These are phyloP conservation scores for Chaenodraco wilsoni DNA, from an alignment of 2,797 vertebrate genomes.

Conservation along the genomic window DNA sequence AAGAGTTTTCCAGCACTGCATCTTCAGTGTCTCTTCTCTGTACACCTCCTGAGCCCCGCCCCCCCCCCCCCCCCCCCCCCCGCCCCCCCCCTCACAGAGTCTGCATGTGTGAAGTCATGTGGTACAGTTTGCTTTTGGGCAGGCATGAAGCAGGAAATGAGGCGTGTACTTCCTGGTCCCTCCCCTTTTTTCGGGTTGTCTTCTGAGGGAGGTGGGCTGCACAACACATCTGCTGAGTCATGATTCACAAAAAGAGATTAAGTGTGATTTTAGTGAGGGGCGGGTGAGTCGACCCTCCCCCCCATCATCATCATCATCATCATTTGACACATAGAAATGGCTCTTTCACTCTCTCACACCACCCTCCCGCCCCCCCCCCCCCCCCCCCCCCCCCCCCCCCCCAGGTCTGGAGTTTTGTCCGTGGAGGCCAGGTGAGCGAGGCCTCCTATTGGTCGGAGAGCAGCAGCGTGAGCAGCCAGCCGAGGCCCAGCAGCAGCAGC, in stretches of 20 bases:
- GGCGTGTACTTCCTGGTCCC: slow-evolving; percentile 45
- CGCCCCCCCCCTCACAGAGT: slow-evolving; percentile 14
- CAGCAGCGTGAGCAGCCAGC: slow-evolving; percentile 68
- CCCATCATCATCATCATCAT: slow-evolving; percentile 50
- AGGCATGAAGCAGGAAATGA: slow-evolving; percentile 58
- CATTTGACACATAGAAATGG: slow-evolving; percentile 65
- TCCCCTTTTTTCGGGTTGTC: not conserved
- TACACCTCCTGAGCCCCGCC: slow-evolving; percentile 62
- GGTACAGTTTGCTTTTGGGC: slow-evolving; percentile 49
- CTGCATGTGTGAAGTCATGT: slow-evolving; percentile 38
- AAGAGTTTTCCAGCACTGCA: slow-evolving; percentile 29
- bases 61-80: too few relatives aligned
- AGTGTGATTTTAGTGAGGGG: slow-evolving; percentile 63
- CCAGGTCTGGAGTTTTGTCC: slow-evolving; percentile 52
- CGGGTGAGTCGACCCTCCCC: slow-evolving; percentile 31
- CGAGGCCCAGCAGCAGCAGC: slow-evolving; percentile 55
- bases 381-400: not conserved
- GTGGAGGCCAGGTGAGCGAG: slow-evolving; percentile 25
- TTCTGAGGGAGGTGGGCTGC: slow-evolving; percentile 22
- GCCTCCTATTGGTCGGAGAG: slow-evolving; percentile 60
- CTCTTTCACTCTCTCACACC: slow-evolving; percentile 36
- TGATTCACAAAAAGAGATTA: slow-evolving; percentile 73
- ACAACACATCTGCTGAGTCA: slow-evolving; percentile 63
- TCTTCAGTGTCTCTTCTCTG: slow-evolving; percentile 64
- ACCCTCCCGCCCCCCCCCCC: too few relatives aligned